Conservation (phyloP, 2,113 vertebrate species). For the Sebastes fasciatus region DNA sequence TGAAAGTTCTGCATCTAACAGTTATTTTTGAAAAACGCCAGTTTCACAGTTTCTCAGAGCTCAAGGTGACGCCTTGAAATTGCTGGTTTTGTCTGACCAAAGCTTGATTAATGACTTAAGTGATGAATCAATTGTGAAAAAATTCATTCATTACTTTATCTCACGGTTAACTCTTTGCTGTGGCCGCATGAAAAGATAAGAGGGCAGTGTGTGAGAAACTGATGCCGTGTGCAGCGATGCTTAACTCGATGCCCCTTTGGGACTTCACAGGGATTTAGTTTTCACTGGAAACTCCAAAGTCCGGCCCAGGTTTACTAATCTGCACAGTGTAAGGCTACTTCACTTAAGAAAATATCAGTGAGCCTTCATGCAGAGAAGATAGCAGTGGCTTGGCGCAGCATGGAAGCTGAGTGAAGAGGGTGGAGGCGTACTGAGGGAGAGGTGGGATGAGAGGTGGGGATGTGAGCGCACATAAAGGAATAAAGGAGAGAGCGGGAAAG, state of each 20-base stretch:
- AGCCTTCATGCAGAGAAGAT: slow-evolving; percentile 42
- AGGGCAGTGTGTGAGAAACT: slow-evolving; percentile 22
- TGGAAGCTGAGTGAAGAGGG: slow-evolving; percentile 13
- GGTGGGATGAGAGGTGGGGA: slow-evolving; percentile 38
- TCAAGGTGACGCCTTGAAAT: too few relatives aligned
- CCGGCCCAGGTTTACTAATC: slow-evolving; percentile 44
- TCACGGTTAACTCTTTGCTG: neutral
- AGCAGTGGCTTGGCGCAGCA: slow-evolving; percentile 30
- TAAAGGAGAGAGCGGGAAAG: slow-evolving; percentile 30
- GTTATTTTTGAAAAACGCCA: too few relatives aligned
- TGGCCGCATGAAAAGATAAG: neutral
- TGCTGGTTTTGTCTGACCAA: too few relatives aligned
- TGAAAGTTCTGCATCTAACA: too few relatives aligned
- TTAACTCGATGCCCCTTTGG: slow-evolving; percentile 43
- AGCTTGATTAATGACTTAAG: too few relatives aligned
- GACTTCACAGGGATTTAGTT: slow-evolving; percentile 60
- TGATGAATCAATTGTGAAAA: neutral
- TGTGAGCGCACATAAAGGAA: slow-evolving; percentile 36
- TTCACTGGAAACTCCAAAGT: slow-evolving; percentile 48
- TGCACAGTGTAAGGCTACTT: slow-evolving; percentile 46
- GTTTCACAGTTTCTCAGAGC: too few relatives aligned
- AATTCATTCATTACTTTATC: neutral
- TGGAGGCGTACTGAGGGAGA: slow-evolving; percentile 4
- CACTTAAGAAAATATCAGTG: slow-evolving; percentile 41
- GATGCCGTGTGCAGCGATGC: slow-evolving; percentile 36